A percentile compares a stretch with the other conserved stretches of the same genome.
Conservation (phyloP, 2,888 invertebrate species). For the Epirrhoe alternata region DNA sequence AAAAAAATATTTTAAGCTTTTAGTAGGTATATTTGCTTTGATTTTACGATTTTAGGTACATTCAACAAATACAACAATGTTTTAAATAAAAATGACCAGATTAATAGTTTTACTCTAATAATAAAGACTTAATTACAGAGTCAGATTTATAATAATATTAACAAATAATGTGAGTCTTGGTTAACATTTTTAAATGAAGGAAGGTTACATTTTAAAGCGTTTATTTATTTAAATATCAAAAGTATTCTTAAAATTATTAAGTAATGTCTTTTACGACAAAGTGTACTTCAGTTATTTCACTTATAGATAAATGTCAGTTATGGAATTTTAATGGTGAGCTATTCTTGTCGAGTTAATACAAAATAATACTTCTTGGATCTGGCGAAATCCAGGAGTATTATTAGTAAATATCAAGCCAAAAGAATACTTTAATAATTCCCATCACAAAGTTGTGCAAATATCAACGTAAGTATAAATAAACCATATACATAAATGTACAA, state of each 20-base stretch:
- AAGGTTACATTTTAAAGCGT: conserved; percentile 82
- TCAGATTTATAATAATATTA: conserved; percentile 81
- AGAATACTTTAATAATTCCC: conserved; percentile 48
- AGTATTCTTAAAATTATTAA: conserved; percentile 75
- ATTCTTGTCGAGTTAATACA: conserved; percentile 55
- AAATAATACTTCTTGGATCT: conserved; percentile 56
- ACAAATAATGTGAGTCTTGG: conserved; percentile 83
- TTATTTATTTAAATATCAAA: conserved; percentile 75
- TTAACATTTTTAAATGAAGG: conserved; percentile 78
- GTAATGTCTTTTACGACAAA: conserved; percentile 80
- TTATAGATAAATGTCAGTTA: conserved; percentile 70
- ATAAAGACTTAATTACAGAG: conserved; percentile 78
- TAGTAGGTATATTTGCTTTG: conserved; percentile 72
- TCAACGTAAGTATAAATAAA: conserved; percentile 63
- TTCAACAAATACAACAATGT: conserved; percentile 83
- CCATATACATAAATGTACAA: conserved; percentile 74
- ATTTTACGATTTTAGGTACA: conserved; percentile 73
- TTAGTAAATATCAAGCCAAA: conserved; percentile 47
- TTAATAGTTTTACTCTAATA: conserved; percentile 83
- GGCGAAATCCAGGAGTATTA: conserved; percentile 65
- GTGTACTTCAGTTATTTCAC: conserved; percentile 77
- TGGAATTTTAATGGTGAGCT: conserved; percentile 65
- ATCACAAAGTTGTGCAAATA: conserved; percentile 74
- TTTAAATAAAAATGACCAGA: conserved; percentile 85
- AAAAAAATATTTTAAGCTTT: conserved; percentile 81